phyloP scores from a whole-genome alignment of 2,888 invertebrate genomes.

The Abscondita cerata region DNA sequence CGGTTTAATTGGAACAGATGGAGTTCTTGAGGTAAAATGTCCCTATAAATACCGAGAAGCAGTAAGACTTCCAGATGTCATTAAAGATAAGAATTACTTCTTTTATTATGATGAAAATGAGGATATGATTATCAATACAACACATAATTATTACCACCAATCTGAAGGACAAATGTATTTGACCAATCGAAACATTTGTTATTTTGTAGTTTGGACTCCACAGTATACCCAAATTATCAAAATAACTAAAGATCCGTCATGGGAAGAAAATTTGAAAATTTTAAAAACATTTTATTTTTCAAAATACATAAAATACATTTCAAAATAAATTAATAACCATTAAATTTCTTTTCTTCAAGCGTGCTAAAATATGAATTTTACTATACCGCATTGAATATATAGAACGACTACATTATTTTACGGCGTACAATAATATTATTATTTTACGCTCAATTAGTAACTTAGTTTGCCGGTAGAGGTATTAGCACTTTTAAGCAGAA shows the following conservation, averaged over 20 bases:
- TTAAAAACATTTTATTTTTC: no score
- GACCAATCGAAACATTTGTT: slow-evolving; percentile 13
- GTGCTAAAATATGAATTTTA: no score
- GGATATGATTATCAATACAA: slow-evolving; percentile 12
- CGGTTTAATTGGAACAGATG: slow-evolving; percentile 24
- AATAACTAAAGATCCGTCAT: not conserved
- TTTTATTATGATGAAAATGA: slow-evolving; percentile 9
- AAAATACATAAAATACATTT: no score
- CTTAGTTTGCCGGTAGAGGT: no score
- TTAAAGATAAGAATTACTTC: slow-evolving; percentile 8
- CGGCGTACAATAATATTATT: no score
- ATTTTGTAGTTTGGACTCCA: slow-evolving; percentile 27
- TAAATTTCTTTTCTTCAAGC: no score
- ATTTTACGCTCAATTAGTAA: no score
- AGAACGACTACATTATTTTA: no score
- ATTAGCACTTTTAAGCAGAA: no score
- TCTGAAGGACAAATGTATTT: slow-evolving; percentile 18
- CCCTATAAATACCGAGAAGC: slow-evolving; percentile 25
- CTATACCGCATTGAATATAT: no score
- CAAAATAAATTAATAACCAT: no score
- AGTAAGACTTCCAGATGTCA: not conserved
- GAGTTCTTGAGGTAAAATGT: slow-evolving; percentile 32
- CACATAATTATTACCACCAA: slow-evolving; percentile 29
- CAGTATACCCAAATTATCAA: not conserved
- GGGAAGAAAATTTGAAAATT: not conserved